Conservation (phyloP, 2,888 invertebrate genomes). For the Phoenoteleia sp. region DNA sequence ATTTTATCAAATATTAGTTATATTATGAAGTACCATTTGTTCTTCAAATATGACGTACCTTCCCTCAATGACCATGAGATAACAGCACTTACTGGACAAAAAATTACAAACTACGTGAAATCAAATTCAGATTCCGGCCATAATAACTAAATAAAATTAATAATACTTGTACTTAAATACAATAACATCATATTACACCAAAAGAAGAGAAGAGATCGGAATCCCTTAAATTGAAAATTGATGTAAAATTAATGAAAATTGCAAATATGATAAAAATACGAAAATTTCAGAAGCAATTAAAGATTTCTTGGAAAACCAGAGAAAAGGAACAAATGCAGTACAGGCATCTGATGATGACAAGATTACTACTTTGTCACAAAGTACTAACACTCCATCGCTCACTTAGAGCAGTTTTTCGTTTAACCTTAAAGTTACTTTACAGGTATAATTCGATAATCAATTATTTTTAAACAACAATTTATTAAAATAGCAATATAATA, state of each 20-base stretch:
- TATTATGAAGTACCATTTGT: not conserved
- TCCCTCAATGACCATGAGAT: not conserved
- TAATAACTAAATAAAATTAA: slow-evolving; percentile 1
- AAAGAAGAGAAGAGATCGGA: not conserved
- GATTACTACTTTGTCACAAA: not conserved
- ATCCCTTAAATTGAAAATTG: not conserved
- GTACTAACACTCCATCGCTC: too few species aligned
- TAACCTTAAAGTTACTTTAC: too few species aligned
- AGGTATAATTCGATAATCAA: too few species aligned
- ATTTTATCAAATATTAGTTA: not conserved
- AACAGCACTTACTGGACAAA: too few species aligned
- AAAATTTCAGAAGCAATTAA: not conserved
- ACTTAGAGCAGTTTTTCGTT: too few species aligned
- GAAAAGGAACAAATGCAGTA: slow-evolving; percentile 2
- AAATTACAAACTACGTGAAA: not conserved
- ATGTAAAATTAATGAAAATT: not conserved
- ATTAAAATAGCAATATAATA: too few species aligned
- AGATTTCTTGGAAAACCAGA: slow-evolving; percentile 15
- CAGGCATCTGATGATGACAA: not conserved
- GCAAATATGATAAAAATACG: not conserved
- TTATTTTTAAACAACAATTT: too few species aligned
- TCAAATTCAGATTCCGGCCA: not conserved
- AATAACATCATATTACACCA: not conserved
- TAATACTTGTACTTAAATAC: not conserved
- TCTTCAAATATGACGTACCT: not conserved